Percentiles rank a stretch among this genome's conserved stretches.
Conservation (phyloP, 92 coral and sea anemone genomes). For the Paragorgia papillata region DNA sequence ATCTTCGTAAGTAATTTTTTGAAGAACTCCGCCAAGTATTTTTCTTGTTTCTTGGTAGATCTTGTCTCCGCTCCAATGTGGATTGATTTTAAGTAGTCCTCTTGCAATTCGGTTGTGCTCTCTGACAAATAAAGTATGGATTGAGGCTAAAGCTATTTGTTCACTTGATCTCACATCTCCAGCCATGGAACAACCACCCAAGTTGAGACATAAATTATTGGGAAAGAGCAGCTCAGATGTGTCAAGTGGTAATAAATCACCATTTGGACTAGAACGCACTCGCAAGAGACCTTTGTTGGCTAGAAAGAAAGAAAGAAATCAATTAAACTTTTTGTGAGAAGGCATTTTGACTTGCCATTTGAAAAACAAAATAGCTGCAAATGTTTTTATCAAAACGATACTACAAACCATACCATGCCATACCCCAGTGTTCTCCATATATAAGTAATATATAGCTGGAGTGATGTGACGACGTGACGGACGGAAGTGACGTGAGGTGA, state of each 20-base stretch:
- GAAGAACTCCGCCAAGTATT: constrained; percentile 34
- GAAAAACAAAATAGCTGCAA: not conserved
- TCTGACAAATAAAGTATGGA: constrained; percentile 35
- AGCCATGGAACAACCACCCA: constrained; percentile 38
- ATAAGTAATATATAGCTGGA: too few species aligned
- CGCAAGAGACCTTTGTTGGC: constrained; percentile 34
- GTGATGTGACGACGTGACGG: too few species aligned
- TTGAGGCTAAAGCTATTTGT: constrained; percentile 19
- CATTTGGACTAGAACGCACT: constrained; percentile 22
- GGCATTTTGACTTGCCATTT: not conserved
- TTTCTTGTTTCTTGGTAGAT: constrained; percentile 28
- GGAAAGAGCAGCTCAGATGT: constrained; percentile 36
- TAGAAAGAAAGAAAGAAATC: not conserved
- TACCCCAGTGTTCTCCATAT: too few species aligned
- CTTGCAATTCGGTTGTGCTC: constrained; percentile 42
- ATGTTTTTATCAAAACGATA: not conserved
- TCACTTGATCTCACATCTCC: constrained; percentile 44
- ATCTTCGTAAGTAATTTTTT: constrained; percentile 41
- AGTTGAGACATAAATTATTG: constrained; percentile 14
- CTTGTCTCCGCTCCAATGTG: constrained; percentile 32
- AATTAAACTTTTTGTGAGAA: not conserved
- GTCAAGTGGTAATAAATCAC: constrained; percentile 32
- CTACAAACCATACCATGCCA: not conserved
- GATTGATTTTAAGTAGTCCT: constrained; percentile 16
- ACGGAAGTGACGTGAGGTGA: too few species aligned